Percentiles rank a stretch among this genome's conserved stretches.
Conservation (phyloP, 2,113 vertebrate species). For the Antennarius striatus region DNA sequence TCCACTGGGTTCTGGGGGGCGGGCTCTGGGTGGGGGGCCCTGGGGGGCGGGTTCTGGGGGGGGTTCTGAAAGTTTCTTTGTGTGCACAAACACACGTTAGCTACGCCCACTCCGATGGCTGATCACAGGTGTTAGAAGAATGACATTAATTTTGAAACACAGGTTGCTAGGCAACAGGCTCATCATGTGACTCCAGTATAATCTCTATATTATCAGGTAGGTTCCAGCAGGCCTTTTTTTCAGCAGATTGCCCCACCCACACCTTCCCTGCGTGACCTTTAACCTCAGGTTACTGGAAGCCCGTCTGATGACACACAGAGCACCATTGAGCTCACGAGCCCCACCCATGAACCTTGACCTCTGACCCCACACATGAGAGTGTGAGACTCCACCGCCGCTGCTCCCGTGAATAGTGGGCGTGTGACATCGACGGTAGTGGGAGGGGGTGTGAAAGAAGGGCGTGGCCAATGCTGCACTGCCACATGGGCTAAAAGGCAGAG, state of each 20-base stretch:
- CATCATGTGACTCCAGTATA: no score
- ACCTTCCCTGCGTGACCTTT: constrained; percentile 37
- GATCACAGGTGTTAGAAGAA: constrained; percentile 26
- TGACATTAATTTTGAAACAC: constrained; percentile 9
- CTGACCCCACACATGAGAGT: constrained; percentile 61
- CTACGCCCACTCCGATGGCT: constrained; percentile 19
- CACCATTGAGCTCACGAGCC: constrained; percentile 68
- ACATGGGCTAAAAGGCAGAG: constrained; percentile 6
- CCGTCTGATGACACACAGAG: constrained; percentile 67
- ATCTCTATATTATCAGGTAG: constrained; percentile 5
- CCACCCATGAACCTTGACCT: constrained; percentile 72
- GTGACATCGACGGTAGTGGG: constrained; percentile 37
- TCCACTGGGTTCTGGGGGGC: no score
- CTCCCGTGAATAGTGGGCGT: constrained; percentile 25
- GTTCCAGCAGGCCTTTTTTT: constrained; percentile 8
- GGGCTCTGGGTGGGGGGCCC: no score
- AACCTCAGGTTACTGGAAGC: constrained; percentile 61
- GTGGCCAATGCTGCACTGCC: constrained; percentile 22
- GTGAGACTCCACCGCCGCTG: no score
- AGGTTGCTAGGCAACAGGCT: no score
- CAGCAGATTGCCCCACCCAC: background rate
- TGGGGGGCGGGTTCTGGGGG: no score
- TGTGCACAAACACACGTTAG: no score
- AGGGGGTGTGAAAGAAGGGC: constrained; percentile 57
- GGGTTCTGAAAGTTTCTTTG: no score